phyloP scores from a whole-genome alignment of 2,888 invertebrate genomes.

The Caenorhabditis sulstoni region DNA sequence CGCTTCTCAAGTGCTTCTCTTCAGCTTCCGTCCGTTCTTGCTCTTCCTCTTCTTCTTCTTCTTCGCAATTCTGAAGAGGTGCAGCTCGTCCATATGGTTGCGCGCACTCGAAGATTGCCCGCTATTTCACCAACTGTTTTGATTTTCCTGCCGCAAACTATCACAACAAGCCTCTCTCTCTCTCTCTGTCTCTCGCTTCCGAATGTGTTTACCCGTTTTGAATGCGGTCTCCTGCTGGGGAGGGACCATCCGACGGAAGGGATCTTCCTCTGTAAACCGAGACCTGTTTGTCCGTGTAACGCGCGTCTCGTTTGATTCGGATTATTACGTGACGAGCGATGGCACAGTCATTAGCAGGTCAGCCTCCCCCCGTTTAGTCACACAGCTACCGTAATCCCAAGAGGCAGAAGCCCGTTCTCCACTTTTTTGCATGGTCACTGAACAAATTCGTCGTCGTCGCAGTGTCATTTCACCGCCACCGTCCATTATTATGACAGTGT shows the following conservation, averaged over 20 bases:
- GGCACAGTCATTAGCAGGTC: conserved; percentile 12
- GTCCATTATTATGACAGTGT: conserved; percentile 54
- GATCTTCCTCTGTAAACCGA: conserved; percentile 36
- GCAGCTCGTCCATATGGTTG: conserved; percentile 51
- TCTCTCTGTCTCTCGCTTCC: conserved; percentile 18
- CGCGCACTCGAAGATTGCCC: conserved; percentile 53
- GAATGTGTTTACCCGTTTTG: conserved; percentile 46
- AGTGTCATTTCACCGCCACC: conserved; percentile 14
- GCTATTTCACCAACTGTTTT: conserved; percentile 59
- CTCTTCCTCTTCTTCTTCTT: conserved; percentile 9
- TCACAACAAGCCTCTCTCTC: conserved; percentile 48
- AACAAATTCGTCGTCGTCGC: conserved; percentile 43
- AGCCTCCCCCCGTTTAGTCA: neutral
- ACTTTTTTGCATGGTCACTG: conserved; percentile 56
- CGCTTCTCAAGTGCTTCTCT: conserved; percentile 44
- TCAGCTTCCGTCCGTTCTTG: neutral
- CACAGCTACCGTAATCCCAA: conserved; percentile 33
- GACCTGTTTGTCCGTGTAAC: conserved; percentile 26
- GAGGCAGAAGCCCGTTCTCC: conserved; percentile 5
- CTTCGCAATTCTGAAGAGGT: conserved; percentile 58
- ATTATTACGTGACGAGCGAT: conserved; percentile 41
- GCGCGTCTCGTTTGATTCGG: conserved; percentile 12
- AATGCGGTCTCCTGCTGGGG: conserved; percentile 2
- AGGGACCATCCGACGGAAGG: too few relatives aligned
- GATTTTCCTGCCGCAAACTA: conserved; percentile 38